Base-by-base conservation (phyloP, 1,140 invertebrate genomes). In the Brachystomella parvula region DNA sequence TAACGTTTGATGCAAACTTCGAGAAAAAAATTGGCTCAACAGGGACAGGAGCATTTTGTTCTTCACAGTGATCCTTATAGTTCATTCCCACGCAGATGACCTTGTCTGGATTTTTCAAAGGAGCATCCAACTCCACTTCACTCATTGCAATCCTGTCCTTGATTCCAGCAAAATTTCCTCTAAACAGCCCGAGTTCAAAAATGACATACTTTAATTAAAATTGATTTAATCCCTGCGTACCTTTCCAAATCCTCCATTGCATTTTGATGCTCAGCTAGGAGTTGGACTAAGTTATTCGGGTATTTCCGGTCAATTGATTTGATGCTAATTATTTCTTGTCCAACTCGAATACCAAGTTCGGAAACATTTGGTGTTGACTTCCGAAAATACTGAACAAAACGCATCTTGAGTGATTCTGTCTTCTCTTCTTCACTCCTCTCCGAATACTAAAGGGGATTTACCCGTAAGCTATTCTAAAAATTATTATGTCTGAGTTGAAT, bases 71-170 rank as follows among this genome's bases (percentile, higher is more conserved):
- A 49, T 88, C 87, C 66, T 77, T 82, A 70, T 90, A 91, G 76
- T 91, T 91, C 47, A 90, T 80, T 3, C 89, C 89, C 2, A 90
- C 83, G 77, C 88, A 90, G 9, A 86, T 81, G 12, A 91, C 80
- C 78, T 91, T 91, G 72, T 89, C 88, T 61, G 87, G 86, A 63
- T 83, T 81, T 31, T 81, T 83, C 3, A 90, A 78, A 0, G 89
- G 88, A 0, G 87, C 77, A 44, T 87, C 74, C 26, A 88, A 76
- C 31, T 66, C 44, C 19, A 72, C 65, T n/a, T 72, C 57, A 15
- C 49, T 35, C 31, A 72, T 12, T 0, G 63, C 39, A 44, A 66
- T 33, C 15, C 49, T 57, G 0, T 64, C 61, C 21, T 64, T 68
- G 26, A 61, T n/a, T 0, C 44, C 30, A 28, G 28, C 56, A 19